Base-by-base conservation (phyloP, 1,140 invertebrate species). In the Plectus sambesii region DNA sequence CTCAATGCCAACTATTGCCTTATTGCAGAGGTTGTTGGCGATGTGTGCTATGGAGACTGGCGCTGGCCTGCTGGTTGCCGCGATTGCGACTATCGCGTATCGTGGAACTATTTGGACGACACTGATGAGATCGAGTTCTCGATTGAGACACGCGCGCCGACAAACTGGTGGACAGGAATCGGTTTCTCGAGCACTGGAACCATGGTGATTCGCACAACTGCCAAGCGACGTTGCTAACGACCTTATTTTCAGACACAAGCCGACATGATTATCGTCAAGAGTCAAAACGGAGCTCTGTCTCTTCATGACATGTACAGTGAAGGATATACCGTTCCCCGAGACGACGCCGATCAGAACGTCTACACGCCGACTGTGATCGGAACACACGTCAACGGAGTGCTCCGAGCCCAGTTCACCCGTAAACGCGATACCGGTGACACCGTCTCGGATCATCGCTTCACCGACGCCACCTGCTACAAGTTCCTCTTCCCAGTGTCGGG, bases 131-230 rank as follows among this genome's bases (percentile, higher is more conserved):
- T 96, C 40, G 75, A 77, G 22, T 96, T 94, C 70, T 83, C 81
- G 2, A 81, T 96, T n/a, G 77, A 80, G 15, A 88, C 85, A 0
- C 81, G 78, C 8, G 75, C 87, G 51, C 80, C 77, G 0, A 40
- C 41, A 3, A 80, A 87, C 49, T 77, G 78, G 9, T 96, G 90
- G 90, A 90, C 87, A 2, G 90, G 88, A 2, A 85, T 94, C 53
- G 88, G 82, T 9, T 90, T 94, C 70, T 87, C 85, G 24, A 76
- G 85, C 45, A 80, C 87, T 35, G 66, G 66, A 15, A 56, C 47
- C 5, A 56, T 70, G 55, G 33, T 30, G 6, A 20, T 24, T 17
- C 2, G 23, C 30, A 15, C 24, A 19, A 20, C 40, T 37, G 35
- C 15, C n/a, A n/a, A n/a, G n/a, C n/a, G n/a, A n/a, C n/a, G n/a